Base-by-base conservation (phyloP, 2,888 invertebrate species). In the Macrophya alboannulata region DNA sequence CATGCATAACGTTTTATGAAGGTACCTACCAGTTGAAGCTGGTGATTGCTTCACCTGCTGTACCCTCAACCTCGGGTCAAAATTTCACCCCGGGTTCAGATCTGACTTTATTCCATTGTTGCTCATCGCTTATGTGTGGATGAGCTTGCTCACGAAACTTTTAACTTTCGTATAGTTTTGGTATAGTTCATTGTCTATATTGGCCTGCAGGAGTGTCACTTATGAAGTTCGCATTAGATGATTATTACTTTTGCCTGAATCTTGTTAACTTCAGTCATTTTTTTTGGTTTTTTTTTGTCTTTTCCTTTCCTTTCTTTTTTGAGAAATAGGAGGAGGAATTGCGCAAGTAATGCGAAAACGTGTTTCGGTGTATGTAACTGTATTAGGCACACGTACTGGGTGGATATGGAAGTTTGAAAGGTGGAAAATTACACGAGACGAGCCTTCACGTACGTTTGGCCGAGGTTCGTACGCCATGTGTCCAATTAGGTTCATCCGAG, bases 341-440 rank as follows among this genome's bases (percentile, higher is more conserved):
- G 51, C 25, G 37, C 77, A 77, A 55, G 82, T 82, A 40, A 43
- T 62, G 62, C 48, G 82, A 17, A 37, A 48, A 72, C 72, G 40
- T 72, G 74, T 84, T 77, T 76, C 79, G 77, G 85, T 40, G 79
- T 37, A 31, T 62, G 43, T 62, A 43, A 81, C 81, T 62, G 81
- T 81, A 68, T 77, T 51, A 68, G 68, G 48, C 31, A 59, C 85
- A 85, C 65, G 40, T 65, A 79, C 43, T n/a, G 31, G n/a, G 37
- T 74, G 84, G 21, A 55, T 17, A 76, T 74, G 72, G 84, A 59
- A 76, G 84, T 83, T 83, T 83, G 83, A 83, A 68, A 83, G 83
- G 82, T 31, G 81, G 85, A 85, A 84, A 76, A 85, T 85, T 85
- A 85, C 82, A 82, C 85, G 85, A 55, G 79, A 77, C 85, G 82